Base-by-base conservation (phyloP, 2,797 vertebrate species). In the Tapera naevia region DNA sequence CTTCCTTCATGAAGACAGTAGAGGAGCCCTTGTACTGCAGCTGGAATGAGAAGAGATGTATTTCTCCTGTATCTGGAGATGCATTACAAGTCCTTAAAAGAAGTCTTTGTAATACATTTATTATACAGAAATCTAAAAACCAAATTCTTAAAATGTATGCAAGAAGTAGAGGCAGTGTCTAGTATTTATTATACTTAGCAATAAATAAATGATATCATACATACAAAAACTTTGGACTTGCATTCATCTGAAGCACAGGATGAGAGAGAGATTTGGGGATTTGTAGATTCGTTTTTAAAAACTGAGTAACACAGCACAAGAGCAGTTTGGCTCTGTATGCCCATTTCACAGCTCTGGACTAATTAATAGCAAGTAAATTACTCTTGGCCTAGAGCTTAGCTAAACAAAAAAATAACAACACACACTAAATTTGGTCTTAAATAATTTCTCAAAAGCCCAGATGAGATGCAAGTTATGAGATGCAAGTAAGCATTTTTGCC, bases 281-380 rank as follows among this genome's bases (percentile, higher is more conserved):
- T 75, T 78, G 30, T 18, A 51, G 21, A 39, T 69, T 75, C 12
- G 27, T 78, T 94, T 95, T 80, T 65, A 69, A 78, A 81, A 89
- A 32, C 32, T 30, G 53, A 23, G 13, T 64, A 89, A 71, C 56
- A 43, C 48, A 76, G 30, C 22, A 73, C 48, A 92, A 87, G 93
- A 93, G 19, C 53, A 87, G 57, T 87, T 94, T 88, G 88, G 62
- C 62, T 76, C 43, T 65, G 17, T 75, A 32, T 17, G 37, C 62
- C 32, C 37, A 75, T 80, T 88, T 86, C 88, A 76, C 30, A 71
- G 80, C 71, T 76, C 71, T 51, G 53, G 37, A 67, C 71, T 88
- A 93, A 93, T 94, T 96, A 94, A 94, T 83, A 92, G 73, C 19
- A 66, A 92, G 50, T 88, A 94, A 95, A 95, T 88, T 84, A 87